Evolutionary conservation across 1,140 invertebrate genomes (phyloP), one percentile per base, ranked within the genome.

Genomic region (Cardiocondyla obscurior): DNA sequence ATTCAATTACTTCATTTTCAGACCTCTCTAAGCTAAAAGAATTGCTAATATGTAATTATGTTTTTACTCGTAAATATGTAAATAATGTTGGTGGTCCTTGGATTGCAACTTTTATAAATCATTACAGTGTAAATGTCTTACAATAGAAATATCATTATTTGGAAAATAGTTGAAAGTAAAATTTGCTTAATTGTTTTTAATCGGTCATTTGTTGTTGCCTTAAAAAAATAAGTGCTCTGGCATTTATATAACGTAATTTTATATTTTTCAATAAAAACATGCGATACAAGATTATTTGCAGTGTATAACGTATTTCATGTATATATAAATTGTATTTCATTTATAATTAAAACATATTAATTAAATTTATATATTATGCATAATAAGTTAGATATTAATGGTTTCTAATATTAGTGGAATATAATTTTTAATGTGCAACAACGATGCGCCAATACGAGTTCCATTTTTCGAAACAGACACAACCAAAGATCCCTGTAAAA

Each of bases 61-160:
- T 92, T 81, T 95, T 95, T 86, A 92, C 93, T 58, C 89, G 93
- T 49, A 94, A 94, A 69, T 95, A 93, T 85, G 94, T 92, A 0
- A 92, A 94, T 88, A 93, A 92, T 14, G 83, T 86, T 39, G 89
- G 92, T 60, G 91, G 91, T 3, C 64, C 90, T 3, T 95, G 95
- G 95, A 94, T 91, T 6, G 90, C 94, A 28, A 95, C 94, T 82
- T 85, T 93, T 60, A 88, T 94, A 4, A 95, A 94, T 90, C 93
- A 95, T 77, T 81, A 22, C 7, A 79, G 33, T 62, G 12, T 60
- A 4, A 22, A 14, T 39, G 3, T 16, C 22, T 0, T 44, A 7
- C 46, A n/a, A 53, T 72, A 83, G 28, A 62, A 28, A 25, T 30
- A 57, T 67, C 70, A 67, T 44, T 22, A 73, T 74, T 84, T 55